These are phyloP conservation scores for Monodelphis domestica DNA, from an alignment of 2,797 vertebrate species.

Conservation along the genomic window DNA sequence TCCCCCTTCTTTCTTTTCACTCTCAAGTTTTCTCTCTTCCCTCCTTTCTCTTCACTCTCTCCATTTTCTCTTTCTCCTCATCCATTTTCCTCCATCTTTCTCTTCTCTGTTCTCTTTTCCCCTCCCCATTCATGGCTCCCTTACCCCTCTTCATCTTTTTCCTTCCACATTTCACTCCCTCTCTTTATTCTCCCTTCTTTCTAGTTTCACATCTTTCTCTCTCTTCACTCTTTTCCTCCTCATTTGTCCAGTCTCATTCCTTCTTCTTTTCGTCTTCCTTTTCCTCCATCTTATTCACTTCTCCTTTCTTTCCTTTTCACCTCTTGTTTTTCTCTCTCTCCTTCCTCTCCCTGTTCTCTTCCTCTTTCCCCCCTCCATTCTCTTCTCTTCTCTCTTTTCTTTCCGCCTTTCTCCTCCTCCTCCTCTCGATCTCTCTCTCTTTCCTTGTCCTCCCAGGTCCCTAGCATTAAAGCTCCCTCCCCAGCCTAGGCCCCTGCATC, in stretches of 20 bases:
- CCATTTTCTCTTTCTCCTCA: background rate
- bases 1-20: background rate
- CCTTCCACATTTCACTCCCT: background rate
- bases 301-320: too few species aligned
- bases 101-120: background rate
- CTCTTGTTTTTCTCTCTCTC: too few species aligned
- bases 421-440: conserved; percentile 9
- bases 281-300: background rate
- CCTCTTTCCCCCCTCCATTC: background rate
- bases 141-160: background rate
- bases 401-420: background rate
- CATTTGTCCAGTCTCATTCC: background rate
- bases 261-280: background rate
- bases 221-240: background rate
- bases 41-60: too few species aligned
- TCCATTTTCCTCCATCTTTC: background rate
- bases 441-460: background rate
- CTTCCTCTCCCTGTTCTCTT: background rate
- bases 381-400: background rate
- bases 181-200: background rate
- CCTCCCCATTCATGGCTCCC: too few species aligned
- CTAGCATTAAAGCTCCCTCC: background rate
- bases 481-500: background rate
- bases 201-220: background rate
- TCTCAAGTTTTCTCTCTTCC: too few species aligned